phyloP scores from a whole-genome alignment of 2,113 vertebrate genomes.

The Entelurus aequoreus region DNA sequence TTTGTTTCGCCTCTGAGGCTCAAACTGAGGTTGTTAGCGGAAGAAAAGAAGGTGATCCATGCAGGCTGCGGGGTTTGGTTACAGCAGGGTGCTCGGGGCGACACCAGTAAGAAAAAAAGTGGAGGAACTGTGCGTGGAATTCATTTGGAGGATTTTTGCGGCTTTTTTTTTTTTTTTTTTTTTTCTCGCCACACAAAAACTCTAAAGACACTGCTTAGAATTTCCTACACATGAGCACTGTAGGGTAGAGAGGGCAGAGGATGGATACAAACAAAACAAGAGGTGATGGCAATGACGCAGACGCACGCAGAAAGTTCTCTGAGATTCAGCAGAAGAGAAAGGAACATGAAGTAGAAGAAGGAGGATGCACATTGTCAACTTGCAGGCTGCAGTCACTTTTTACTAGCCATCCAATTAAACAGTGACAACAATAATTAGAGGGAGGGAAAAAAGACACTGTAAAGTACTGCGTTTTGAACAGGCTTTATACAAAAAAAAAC shows the following conservation, averaged over 20 bases:
- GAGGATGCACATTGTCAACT: constrained; percentile 21
- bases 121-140: background rate
- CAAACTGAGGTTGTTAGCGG: constrained; percentile 45
- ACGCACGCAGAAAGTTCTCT: constrained; percentile 19
- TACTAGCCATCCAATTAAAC: constrained; percentile 12
- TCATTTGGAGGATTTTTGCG: no score
- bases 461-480: no score
- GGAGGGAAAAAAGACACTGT: no score
- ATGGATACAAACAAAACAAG: constrained; percentile 7
- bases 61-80: constrained; percentile 22
- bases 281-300: constrained; percentile 56
- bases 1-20: constrained; percentile 41
- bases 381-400: constrained; percentile 66
- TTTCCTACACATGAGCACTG: no score
- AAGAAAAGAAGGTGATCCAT: constrained; percentile 19
- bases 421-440: background rate
- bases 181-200: no score
- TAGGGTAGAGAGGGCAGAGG: background rate
- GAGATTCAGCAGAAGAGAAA: constrained; percentile 24
- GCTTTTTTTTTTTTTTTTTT: no score
- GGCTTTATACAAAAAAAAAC: no score
- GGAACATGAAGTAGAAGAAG: constrained; percentile 21
- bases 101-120: background rate
- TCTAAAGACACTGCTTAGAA: no score
- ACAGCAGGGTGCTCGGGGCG: background rate